Evolutionary conservation across 2,113 vertebrate genomes (phyloP).

Genomic region (Thinocorus orbignyianus): DNA sequence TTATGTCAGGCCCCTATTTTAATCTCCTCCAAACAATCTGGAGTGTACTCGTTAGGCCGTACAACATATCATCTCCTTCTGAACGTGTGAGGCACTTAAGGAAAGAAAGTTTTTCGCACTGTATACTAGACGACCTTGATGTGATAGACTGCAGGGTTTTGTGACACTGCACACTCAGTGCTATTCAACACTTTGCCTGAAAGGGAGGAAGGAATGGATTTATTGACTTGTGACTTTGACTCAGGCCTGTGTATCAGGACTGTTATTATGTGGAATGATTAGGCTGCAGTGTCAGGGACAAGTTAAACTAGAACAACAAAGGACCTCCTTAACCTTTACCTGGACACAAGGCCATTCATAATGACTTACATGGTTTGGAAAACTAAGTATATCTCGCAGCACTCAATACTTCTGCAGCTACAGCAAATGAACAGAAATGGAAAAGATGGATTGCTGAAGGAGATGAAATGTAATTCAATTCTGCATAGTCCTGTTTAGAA

Average conservation of each 20-base stretch:
- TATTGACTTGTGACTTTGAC: constrained; percentile 91
- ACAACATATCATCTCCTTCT: neutral
- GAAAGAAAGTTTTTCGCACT: constrained; percentile 73
- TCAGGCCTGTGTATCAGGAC: constrained; percentile 87
- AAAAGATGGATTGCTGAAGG: constrained; percentile 66
- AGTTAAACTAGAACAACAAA: constrained; percentile 87
- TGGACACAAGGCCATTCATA: constrained; percentile 82
- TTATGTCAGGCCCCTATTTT: constrained; percentile 19
- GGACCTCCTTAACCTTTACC: constrained; percentile 82
- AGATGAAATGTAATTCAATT: constrained; percentile 72
- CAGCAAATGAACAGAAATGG: constrained; percentile 73
- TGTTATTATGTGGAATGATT: constrained; percentile 94
- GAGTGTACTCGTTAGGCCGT: neutral
- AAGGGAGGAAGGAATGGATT: constrained; percentile 90
- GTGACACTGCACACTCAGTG: constrained; percentile 79
- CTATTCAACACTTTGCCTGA: constrained; percentile 83
- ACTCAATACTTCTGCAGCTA: constrained; percentile 67
- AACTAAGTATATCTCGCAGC: constrained; percentile 68
- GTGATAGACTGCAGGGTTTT: constrained; percentile 87
- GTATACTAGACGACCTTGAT: constrained; percentile 86
- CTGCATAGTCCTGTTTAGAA: constrained; percentile 77
- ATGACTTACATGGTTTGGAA: constrained; percentile 74
- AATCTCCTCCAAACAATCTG: neutral
- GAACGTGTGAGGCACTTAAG: constrained; percentile 57
- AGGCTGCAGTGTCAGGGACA: constrained; percentile 91